Base-by-base conservation (phyloP, 2,113 vertebrate species). In the Gavia stellata region DNA sequence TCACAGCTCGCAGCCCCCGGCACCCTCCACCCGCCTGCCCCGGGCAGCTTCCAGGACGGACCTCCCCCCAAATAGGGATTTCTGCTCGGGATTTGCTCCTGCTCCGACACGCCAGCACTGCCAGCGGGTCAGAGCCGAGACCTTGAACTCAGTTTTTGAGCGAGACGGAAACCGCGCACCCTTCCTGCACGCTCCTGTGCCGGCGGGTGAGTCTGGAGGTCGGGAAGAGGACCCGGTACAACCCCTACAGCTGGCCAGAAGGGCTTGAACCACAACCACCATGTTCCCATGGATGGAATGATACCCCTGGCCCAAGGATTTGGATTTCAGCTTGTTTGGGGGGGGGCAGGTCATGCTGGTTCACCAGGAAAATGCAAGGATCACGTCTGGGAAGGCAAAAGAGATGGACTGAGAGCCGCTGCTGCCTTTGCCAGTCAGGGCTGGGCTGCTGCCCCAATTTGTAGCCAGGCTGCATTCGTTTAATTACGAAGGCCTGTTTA, bases 31-130 rank as follows among this genome's bases (percentile, higher is more conserved):
- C 8, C 1, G 0, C 52, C 67, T n/a, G 36, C 24, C 56, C 56
- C 28, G 10, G 19, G 44, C 3, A 1, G 19, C 34, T 33, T 33
- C 67, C n/a, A 77, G 62, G 18, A 49, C 47, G 7, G 16, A 56
- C 9, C 5, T 2, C 6, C 9, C 33, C 34, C 14, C 1, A 1
- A 24, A 34, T 0, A 0, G 63, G 7, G 18, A 81, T 50, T 84
- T 78, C 49, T 55, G 3, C 18, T 84, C 36, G 12, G 63, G 47
- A 40, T 40, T 62, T 29, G 14, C 38, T 77, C 52, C 77, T 36
- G 67, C 58, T 66, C 38, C 21, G 7, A 59, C 62, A 63, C 8
- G 9, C 47, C 29, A 11, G 62, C n/a, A 40, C 9, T 26, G 33
- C 18, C 78, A 63, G 38, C 1, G 1, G 31, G 29, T 44, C 77